Evolutionary conservation across 92 coral and sea anemone genomes (phyloP).

Genomic region (Epizoanthus stellaris): DNA sequence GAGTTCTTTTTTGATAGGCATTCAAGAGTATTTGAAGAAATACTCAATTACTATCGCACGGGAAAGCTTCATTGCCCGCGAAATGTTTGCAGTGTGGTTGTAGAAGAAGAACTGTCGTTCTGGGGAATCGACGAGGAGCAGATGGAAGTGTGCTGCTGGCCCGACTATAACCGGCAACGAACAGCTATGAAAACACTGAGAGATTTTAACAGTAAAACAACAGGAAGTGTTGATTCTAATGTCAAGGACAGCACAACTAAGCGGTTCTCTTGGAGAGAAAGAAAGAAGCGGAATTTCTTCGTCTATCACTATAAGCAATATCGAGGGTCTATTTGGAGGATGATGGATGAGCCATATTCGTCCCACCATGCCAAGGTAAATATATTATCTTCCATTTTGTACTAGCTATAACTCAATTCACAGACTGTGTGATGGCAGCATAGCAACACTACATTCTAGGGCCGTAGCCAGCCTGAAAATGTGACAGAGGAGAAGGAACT

Average conservation of each 20-base stretch:
- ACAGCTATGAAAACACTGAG: constrained; percentile 69
- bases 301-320: constrained; percentile 45
- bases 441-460: too few species aligned
- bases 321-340: constrained; percentile 66
- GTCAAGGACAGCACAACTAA: constrained; percentile 28
- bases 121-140: constrained; percentile 88
- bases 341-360: constrained; percentile 79
- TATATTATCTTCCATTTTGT: too few species aligned
- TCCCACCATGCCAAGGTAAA: constrained; percentile 75
- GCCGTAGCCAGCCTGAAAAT: too few species aligned
- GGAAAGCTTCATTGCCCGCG: constrained; percentile 87
- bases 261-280: constrained; percentile 34
- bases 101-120: constrained; percentile 79
- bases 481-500: too few species aligned
- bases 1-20: constrained; percentile 87
- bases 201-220: constrained; percentile 56
- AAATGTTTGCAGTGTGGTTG: constrained; percentile 77
- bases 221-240: constrained; percentile 53
- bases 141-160: constrained; percentile 89
- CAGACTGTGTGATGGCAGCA: too few species aligned
- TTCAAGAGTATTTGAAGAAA: constrained; percentile 76
- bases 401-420: too few species aligned
- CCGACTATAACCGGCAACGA: constrained; percentile 81
- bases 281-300: constrained; percentile 35
- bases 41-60: constrained; percentile 81